Percentiles rank a stretch among this genome's conserved stretches.
These are phyloP conservation scores for Megalopta genalis DNA, from an alignment of 1,140 invertebrate genomes.

Conservation along the genomic window DNA sequence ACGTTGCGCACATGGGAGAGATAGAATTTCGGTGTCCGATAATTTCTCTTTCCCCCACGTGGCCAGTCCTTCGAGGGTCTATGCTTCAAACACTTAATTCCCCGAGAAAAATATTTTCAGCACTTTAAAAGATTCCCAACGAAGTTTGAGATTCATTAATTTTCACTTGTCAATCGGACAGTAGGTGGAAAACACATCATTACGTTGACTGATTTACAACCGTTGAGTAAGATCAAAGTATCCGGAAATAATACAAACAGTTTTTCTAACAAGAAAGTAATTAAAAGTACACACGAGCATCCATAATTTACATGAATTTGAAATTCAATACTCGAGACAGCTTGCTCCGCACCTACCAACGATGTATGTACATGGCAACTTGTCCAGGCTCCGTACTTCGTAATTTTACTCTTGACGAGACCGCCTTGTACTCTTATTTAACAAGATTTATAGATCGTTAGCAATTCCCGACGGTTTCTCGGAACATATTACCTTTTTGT, in stretches of 20 bases:
- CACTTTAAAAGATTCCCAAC: too few relatives aligned
- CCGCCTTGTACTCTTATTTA: conserved; percentile 7
- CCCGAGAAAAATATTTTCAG: too few relatives aligned
- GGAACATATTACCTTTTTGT: background rate
- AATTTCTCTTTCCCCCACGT: too few relatives aligned
- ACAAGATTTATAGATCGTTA: conserved; percentile 22
- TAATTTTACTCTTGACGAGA: background rate
- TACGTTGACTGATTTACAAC: background rate
- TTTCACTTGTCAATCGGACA: too few relatives aligned
- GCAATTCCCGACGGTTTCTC: background rate
- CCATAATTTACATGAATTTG: background rate
- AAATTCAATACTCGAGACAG: background rate
- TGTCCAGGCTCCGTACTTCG: background rate
- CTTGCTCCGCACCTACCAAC: background rate
- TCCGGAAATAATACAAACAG: background rate
- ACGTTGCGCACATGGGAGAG: too few relatives aligned
- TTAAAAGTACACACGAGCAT: background rate
- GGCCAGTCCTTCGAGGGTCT: too few relatives aligned
- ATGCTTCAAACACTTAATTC: too few relatives aligned
- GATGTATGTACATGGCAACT: too few relatives aligned
- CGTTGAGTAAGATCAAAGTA: background rate
- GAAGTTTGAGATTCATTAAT: too few relatives aligned
- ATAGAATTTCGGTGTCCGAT: too few relatives aligned
- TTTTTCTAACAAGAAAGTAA: background rate
- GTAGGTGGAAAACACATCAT: background rate